These are phyloP conservation scores for Eubucco bourcierii DNA, from an alignment of 2,113 vertebrate species.

Conservation along the genomic window DNA sequence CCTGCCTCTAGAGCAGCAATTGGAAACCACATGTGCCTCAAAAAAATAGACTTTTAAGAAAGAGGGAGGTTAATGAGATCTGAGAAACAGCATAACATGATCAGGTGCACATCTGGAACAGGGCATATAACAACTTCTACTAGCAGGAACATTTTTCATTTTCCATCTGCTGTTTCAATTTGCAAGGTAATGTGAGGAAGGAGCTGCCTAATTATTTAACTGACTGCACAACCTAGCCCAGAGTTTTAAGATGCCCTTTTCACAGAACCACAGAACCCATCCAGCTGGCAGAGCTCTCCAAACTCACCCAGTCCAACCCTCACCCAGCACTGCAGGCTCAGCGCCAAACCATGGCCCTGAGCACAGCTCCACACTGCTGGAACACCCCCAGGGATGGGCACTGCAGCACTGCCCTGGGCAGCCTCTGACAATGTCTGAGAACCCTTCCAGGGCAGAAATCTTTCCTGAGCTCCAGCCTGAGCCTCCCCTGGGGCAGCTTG, in stretches of 20 bases:
- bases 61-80: not conserved
- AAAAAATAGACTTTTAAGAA: constrained; percentile 24
- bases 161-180: constrained; percentile 30
- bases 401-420: too few relatives aligned
- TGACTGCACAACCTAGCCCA: not conserved
- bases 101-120: constrained; percentile 25
- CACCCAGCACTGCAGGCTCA: too few relatives aligned
- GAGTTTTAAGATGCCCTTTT: not conserved
- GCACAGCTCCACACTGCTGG: too few relatives aligned
- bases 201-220: not conserved
- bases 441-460: too few relatives aligned
- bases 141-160: constrained; percentile 19
- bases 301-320: too few relatives aligned
- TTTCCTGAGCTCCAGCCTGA: too few relatives aligned
- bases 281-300: too few relatives aligned
- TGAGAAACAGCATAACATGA: constrained; percentile 22
- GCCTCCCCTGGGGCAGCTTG: too few relatives aligned
- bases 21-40: constrained; percentile 41
- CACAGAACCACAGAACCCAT: too few relatives aligned
- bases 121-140: not conserved
- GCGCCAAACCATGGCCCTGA: too few relatives aligned
- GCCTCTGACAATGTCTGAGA: too few relatives aligned
- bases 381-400: too few relatives aligned
- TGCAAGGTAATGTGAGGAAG: not conserved
- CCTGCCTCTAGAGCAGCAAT: constrained; percentile 4